phyloP scores from a whole-genome alignment of 2,113 vertebrate genomes.

The Malaclemys terrapin region DNA sequence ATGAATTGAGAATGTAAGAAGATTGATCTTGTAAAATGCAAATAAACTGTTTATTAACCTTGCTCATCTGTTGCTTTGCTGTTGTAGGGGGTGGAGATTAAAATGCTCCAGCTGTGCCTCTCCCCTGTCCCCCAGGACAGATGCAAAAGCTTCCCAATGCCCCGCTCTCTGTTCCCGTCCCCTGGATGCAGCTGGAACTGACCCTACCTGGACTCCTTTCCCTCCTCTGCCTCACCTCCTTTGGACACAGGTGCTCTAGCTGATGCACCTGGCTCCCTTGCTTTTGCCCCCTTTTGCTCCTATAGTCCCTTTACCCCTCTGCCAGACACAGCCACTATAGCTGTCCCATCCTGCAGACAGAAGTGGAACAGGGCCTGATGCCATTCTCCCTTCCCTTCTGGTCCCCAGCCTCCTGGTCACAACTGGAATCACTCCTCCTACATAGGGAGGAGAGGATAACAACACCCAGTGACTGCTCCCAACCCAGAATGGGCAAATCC shows the following conservation, averaged over 20 bases:
- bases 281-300: background rate
- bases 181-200: background rate
- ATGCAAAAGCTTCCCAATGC: background rate
- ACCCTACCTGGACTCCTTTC: background rate
- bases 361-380: too few species aligned
- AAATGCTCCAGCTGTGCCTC: background rate
- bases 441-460: background rate
- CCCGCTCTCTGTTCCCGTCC: background rate
- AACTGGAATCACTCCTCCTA: background rate
- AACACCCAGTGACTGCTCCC: background rate
- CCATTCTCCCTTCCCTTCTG: background rate
- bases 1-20: constrained; percentile 62
- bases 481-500: background rate
- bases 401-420: background rate
- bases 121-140: background rate
- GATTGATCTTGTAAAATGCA: constrained; percentile 56
- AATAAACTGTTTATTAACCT: constrained; percentile 72
- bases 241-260: background rate
- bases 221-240: background rate
- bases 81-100: background rate
- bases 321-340: background rate
- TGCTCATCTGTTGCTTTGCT: background rate
- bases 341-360: background rate
- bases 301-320: background rate
- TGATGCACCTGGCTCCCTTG: background rate